Evolutionary conservation across 2,113 vertebrate genomes (phyloP).

Genomic region (Rhynchomys soricoides): DNA sequence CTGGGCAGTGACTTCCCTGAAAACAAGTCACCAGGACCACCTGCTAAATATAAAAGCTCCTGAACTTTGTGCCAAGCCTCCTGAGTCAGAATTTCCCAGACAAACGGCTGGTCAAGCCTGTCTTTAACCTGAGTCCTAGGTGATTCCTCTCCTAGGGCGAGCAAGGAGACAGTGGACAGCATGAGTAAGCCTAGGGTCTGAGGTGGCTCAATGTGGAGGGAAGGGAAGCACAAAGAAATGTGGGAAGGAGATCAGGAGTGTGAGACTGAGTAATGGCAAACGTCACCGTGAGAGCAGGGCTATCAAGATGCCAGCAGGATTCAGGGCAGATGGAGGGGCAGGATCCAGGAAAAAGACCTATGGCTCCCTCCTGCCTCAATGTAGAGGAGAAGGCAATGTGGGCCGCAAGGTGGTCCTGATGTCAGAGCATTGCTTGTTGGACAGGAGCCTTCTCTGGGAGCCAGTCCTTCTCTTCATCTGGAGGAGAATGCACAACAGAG

Average conservation of each 20-base stretch:
- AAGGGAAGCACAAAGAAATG: not conserved
- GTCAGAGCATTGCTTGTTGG: not conserved
- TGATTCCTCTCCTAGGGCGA: too few species aligned
- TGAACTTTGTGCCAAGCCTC: not conserved
- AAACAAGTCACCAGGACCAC: not conserved
- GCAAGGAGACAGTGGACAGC: not conserved
- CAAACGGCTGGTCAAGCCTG: not conserved
- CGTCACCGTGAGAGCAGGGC: not conserved
- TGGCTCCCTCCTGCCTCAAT: not conserved
- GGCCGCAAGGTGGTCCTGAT: not conserved
- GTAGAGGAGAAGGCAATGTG: not conserved
- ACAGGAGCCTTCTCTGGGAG: not conserved
- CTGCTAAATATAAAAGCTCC: not conserved
- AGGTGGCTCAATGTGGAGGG: accelerated
- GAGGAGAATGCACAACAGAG: not conserved
- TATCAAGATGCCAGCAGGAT: not conserved
- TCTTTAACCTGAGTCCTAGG: not conserved
- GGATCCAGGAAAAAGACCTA: not conserved
- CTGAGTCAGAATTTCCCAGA: slow-evolving; percentile 3
- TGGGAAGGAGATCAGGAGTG: not conserved
- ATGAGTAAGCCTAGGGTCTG: not conserved
- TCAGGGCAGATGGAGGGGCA: not conserved
- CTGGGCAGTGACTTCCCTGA: not conserved
- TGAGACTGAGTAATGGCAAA: not conserved
- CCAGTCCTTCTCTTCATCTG: not conserved